A percentile compares a stretch with the other conserved stretches of the same genome.
Evolutionary conservation across 2,888 invertebrate species (phyloP).

Genomic region (Gryllus longicercus): DNA sequence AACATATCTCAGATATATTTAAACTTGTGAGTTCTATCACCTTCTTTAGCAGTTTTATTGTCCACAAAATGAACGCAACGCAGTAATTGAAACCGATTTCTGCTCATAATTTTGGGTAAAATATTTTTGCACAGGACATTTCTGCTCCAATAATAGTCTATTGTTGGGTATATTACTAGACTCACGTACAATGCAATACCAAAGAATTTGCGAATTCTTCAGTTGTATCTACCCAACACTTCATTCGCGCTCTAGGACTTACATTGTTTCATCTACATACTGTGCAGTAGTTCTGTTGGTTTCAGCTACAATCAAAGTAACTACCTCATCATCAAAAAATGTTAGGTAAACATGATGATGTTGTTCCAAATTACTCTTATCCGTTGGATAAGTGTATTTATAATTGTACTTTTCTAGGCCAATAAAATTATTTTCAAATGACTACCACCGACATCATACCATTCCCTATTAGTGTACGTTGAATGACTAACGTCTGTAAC

Average conservation of each 20-base stretch:
- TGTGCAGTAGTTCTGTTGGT: not conserved
- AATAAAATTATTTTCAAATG: too few species aligned
- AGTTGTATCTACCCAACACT: not conserved
- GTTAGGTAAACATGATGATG: not conserved
- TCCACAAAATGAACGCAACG: not conserved
- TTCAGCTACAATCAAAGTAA: too few species aligned
- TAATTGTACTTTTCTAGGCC: too few species aligned
- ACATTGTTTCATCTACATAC: not conserved
- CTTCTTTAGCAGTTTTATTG: not conserved
- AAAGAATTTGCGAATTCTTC: not conserved
- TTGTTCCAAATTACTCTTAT: not conserved
- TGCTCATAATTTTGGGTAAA: slow-evolving; percentile 3
- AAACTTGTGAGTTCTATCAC: slow-evolving; percentile 2
- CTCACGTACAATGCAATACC: not conserved
- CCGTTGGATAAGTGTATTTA: not conserved
- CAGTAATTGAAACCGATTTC: slow-evolving; percentile 19
- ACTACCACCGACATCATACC: too few species aligned
- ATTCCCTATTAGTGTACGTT: too few species aligned
- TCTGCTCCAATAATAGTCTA: not conserved
- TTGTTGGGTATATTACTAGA: not conserved
- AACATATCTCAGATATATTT: not conserved
- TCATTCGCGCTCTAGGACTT: not conserved
- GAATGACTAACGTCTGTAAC: too few species aligned
- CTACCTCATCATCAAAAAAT: too few species aligned
- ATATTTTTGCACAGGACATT: not conserved